Evolutionary conservation across 1,140 invertebrate species (phyloP), one percentile per base, ranked within the genome.

Genomic region (Euwallacea fornicatus): DNA sequence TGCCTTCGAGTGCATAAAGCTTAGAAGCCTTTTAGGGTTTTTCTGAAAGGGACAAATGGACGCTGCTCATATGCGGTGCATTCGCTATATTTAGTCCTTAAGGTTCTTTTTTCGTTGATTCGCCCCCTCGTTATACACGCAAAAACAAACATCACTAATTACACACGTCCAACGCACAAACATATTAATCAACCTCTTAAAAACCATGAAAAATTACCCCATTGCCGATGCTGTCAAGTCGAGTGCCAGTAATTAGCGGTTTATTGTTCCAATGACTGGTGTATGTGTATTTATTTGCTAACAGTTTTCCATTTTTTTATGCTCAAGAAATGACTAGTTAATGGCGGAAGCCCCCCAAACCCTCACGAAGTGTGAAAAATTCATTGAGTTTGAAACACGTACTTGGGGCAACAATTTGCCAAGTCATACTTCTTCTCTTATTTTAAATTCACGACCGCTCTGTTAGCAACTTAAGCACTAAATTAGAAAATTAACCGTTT

Each of bases 401-500:
- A 63, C 11, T 16, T 76, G 68, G 76, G 73, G 68, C 73, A 64
- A 72, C 75, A 77, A 78, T 78, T 78, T 74, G 75, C 74, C 72
- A 78, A 76, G 77, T 76, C 74, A 78, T 78, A 77, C 76, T 78
- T 79, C 76, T 78, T 77, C 73, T 64, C 74, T 79, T 77, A 75
- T 81, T 69, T 72, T 61, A 74, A 75, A 81, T 81, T 79, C 78
- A 81, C 79, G 77, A 72, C 66, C 74, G 73, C 66, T 10, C 54
- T 33, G 64, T 71, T 75, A 79, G 77, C 75, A 80, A 79, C 77
- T 81, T 80, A 80, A 79, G 77, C 71, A 74, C 74, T 80, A 81
- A 81, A 81, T 81, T 81, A 80, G 79, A 79, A 80, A 81, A 81
- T 81, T 80, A 81, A 80, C 78, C 46, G 41, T 53, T 65, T 79